Evolutionary conservation across 2,113 vertebrate genomes (phyloP), one percentile per base, ranked within the genome.

Genomic region (Cynoglossus semilaevis): DNA sequence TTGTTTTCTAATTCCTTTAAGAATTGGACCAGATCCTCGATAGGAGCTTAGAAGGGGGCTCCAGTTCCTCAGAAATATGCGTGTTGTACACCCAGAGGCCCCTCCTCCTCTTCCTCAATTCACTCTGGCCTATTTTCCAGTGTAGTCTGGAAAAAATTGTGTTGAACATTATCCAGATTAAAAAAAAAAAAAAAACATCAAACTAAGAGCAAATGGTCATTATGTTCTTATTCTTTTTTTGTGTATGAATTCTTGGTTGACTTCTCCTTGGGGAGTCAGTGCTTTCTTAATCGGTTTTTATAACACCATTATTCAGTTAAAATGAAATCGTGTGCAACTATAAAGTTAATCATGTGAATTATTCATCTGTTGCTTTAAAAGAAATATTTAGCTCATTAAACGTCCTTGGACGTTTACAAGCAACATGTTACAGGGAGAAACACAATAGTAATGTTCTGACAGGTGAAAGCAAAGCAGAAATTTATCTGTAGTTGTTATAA

Each of bases 1-100:
- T 93, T 93, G 90, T 94, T 93, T 90, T 74, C 87, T 87, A 91
- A 92, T 94, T 94, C 92, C 90, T 92, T 78, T 45, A 88, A 87
- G 83, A 87, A 89, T 90, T 82, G 80, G 65, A 73, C 74, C 68
- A 77, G 77, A 86, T 87, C 80, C 70, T 85, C 77, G 82, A 81
- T 89, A 83, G 79, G 72, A 65, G 77, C 75, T 80, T 77, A 79
- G n/a, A 29, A 90, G 86, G 79, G 76, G 79, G 74, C 71, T 83
- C 76, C 64, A 78, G 70, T 84, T 75, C 77, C 72, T 82, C 72
- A 72, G 72, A 73, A 88, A 85, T 77, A 83, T 75, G 75, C 67
- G 51, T 86, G 64, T 74, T 63, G 62, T 71, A 48, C 50, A 40
- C 52, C 67, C 62, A 36, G 15, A 63, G 42, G 37, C 50, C 77